These are phyloP conservation scores for Andricus quercusramuli DNA, from an alignment of 2,888 invertebrate species.

Conservation along the genomic window DNA sequence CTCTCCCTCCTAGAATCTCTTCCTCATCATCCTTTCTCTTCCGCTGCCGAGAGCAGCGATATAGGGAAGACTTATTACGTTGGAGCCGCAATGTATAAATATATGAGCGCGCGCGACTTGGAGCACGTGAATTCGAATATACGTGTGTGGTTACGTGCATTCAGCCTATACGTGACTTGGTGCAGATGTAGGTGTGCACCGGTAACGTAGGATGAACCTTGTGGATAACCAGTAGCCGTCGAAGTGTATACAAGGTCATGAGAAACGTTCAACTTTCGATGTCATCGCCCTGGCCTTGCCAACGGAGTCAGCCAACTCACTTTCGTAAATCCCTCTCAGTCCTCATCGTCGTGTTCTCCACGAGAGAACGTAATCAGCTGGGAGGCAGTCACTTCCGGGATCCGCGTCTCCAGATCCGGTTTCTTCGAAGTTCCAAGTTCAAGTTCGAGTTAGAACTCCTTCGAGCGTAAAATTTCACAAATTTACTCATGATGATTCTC, in stretches of 20 bases:
- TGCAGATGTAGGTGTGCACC: constrained; percentile 23
- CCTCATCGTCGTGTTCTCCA: constrained; percentile 25
- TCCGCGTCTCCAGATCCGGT: constrained; percentile 57
- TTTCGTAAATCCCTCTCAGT: constrained; percentile 54
- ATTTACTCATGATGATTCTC: constrained; percentile 47
- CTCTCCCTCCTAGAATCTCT: background rate
- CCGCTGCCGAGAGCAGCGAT: background rate
- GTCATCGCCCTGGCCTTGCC: constrained; percentile 58
- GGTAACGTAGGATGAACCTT: constrained; percentile 35
- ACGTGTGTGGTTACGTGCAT: constrained; percentile 7
- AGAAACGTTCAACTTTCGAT: constrained; percentile 65
- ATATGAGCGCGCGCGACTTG: constrained; percentile 20
- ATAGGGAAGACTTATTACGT: background rate
- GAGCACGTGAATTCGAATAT: constrained; percentile 25
- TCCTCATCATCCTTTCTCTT: constrained; percentile 15
- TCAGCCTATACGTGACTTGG: constrained; percentile 3
- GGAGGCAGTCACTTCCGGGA: constrained; percentile 56
- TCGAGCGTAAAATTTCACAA: constrained; percentile 58
- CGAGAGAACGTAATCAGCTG: constrained; percentile 51
- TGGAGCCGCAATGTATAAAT: constrained; percentile 13
- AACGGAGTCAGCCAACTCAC: constrained; percentile 52
- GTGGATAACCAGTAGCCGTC: constrained; percentile 57
- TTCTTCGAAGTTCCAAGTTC: constrained; percentile 47
- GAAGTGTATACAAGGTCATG: constrained; percentile 64
- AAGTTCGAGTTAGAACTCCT: constrained; percentile 45